A percentile compares a stretch with the other conserved stretches of the same genome.
phyloP scores from a whole-genome alignment of 2,113 vertebrate genomes.

The Seriola dumerili region DNA sequence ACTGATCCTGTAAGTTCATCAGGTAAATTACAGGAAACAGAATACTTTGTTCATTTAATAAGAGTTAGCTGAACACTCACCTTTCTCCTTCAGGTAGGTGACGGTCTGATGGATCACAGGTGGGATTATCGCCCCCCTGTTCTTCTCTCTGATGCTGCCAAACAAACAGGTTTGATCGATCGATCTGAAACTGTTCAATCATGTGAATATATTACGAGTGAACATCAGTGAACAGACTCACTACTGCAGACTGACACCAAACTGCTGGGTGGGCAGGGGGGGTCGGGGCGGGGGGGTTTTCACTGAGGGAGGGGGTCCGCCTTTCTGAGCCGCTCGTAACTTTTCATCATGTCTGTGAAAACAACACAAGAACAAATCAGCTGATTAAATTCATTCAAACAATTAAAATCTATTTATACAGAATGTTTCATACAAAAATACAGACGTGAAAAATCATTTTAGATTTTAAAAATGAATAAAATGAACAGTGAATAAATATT shows the following conservation, averaged over 20 bases:
- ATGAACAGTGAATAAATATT: no score
- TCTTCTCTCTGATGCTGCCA: conserved; percentile 89
- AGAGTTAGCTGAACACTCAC: conserved; percentile 61
- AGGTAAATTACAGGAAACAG: no score
- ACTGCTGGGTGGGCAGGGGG: conserved; percentile 91
- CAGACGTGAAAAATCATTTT: no score
- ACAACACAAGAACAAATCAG: background rate
- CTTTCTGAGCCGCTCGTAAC: conserved; percentile 79
- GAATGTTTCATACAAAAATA: no score
- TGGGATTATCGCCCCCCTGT: conserved; percentile 84
- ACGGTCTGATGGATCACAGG: conserved; percentile 86
- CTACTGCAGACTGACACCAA: conserved; percentile 92
- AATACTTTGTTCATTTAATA: no score
- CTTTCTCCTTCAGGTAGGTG: conserved; percentile 87
- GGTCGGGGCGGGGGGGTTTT: conserved; percentile 87
- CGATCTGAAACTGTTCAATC: background rate
- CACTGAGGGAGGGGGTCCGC: conserved; percentile 54
- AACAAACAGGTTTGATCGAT: background rate
- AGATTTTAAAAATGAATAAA: no score
- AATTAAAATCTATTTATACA: no score
- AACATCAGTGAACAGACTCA: conserved; percentile 71
- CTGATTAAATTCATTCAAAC: no score
- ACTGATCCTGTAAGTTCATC: no score
- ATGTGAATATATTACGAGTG: background rate
- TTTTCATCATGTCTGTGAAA: conserved; percentile 86